Evolutionary conservation across 2,888 invertebrate species (phyloP).

Genomic region (Cinara cedri): DNA sequence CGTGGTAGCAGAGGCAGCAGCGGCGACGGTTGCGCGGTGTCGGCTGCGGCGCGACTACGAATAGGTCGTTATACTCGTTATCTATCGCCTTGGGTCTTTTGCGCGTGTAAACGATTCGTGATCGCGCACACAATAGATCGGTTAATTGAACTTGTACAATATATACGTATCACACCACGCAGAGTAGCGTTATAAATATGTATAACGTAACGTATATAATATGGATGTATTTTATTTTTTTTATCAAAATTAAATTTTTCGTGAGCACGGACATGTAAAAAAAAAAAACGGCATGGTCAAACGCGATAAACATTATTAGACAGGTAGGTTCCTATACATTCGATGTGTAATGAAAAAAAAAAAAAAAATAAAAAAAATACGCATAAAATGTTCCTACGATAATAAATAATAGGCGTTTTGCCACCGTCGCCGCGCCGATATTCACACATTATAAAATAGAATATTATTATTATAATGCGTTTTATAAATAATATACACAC

Average conservation of each 20-base stretch:
- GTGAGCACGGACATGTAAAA: not conserved
- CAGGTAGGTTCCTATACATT: too few relatives aligned
- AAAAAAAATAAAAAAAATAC: not conserved
- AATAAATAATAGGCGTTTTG: conserved; percentile 1
- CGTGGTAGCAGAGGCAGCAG: not conserved
- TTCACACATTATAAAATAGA: conserved; percentile 33
- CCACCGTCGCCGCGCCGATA: not conserved
- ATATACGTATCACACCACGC: not conserved
- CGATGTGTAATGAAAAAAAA: not conserved
- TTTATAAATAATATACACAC: conserved; percentile 7
- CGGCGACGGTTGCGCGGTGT: not conserved
- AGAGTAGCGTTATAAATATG: not conserved
- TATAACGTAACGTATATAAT: not conserved
- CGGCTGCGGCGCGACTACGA: not conserved
- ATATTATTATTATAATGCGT: conserved; percentile 5
- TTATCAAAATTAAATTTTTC: conserved; percentile 3
- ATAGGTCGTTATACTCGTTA: conserved; percentile 37
- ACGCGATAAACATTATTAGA: conserved; percentile 15
- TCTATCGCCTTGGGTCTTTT: conserved; percentile 26
- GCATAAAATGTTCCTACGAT: not conserved
- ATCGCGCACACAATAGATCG: conserved; percentile 42
- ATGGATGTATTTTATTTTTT: not conserved
- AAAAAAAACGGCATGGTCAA: conserved; percentile 26
- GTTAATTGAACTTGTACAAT: conserved; percentile 35
- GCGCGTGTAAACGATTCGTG: conserved; percentile 40